Evolutionary conservation across 2,888 invertebrate genomes (phyloP).

Genomic region (Drosophila vallismaia): DNA sequence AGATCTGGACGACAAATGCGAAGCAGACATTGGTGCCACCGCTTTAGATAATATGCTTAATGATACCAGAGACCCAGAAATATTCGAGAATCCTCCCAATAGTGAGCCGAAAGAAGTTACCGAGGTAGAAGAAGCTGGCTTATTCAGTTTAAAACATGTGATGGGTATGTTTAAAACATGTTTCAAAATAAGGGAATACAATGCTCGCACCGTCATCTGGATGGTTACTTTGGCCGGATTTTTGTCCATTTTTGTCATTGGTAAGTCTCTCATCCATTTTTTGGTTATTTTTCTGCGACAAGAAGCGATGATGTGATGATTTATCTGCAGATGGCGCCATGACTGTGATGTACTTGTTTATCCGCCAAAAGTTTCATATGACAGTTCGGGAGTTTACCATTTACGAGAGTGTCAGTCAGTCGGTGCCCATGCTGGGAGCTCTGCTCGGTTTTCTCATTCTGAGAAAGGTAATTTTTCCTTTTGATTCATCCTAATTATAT

Average conservation of each 20-base stretch:
- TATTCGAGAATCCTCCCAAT: conserved; percentile 29
- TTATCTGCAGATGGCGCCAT: conserved; percentile 73
- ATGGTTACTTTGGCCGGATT: conserved; percentile 78
- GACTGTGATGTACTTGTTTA: conserved; percentile 87
- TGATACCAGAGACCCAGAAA: conserved; percentile 10
- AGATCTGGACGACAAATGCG: conserved; percentile 26
- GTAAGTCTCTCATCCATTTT: conserved; percentile 49
- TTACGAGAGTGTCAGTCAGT: conserved; percentile 85
- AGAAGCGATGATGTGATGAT: background rate
- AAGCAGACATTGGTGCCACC: conserved; percentile 18
- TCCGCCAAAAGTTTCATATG: conserved; percentile 88
- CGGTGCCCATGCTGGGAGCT: conserved; percentile 86
- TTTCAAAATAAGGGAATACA: conserved; percentile 75
- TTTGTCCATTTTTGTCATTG: conserved; percentile 76
- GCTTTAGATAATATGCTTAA: conserved; percentile 3
- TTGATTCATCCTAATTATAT: conserved; percentile 31
- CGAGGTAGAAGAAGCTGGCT: conserved; percentile 13
- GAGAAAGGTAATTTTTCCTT: conserved; percentile 82
- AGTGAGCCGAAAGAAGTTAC: conserved; percentile 20
- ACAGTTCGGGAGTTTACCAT: conserved; percentile 86
- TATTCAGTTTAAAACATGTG: conserved; percentile 71
- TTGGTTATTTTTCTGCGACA: background rate
- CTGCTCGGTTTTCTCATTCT: conserved; percentile 86
- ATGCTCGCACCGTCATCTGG: conserved; percentile 81
- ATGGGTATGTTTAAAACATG: conserved; percentile 81